Evolutionary conservation across 2,113 vertebrate species (phyloP).

Genomic region (Origma solitaria): DNA sequence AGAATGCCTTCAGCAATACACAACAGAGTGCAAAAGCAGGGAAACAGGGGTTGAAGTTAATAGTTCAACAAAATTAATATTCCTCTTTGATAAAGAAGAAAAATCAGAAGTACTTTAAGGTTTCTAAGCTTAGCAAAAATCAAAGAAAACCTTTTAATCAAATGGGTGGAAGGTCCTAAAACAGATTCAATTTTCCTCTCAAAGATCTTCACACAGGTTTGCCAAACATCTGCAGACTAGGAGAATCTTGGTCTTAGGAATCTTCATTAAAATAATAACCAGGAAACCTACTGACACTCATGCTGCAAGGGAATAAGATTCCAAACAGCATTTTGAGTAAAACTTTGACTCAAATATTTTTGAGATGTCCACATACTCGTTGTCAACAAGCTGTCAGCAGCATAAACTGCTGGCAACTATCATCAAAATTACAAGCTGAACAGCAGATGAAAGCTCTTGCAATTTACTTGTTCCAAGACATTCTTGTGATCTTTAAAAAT

Average conservation of each 20-base stretch:
- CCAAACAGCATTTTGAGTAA: not conserved
- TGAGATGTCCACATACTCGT: not conserved
- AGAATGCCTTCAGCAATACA: not conserved
- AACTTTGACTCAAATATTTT: not conserved
- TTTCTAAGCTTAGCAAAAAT: not conserved
- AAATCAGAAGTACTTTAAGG: not conserved
- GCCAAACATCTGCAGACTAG: not conserved
- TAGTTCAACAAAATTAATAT: not conserved
- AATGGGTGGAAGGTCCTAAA: not conserved
- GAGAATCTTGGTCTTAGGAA: not conserved
- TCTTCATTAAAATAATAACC: not conserved
- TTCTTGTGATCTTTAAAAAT: not conserved
- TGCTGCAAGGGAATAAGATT: not conserved
- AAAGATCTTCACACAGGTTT: not conserved
- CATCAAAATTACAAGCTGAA: not conserved
- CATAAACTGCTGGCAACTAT: conserved; percentile 1
- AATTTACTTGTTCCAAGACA: not conserved
- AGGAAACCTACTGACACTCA: not conserved
- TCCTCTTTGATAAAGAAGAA: not conserved
- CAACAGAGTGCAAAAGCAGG: not conserved
- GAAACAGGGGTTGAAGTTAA: not conserved
- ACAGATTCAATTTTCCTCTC: not conserved
- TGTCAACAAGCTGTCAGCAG: conserved; percentile 26
- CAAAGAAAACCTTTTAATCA: not conserved
- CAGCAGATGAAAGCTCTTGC: not conserved